Evolutionary conservation across 2,888 invertebrate species (phyloP), one percentile per base, ranked within the genome.

Genomic region (Cistogaster globosa): DNA sequence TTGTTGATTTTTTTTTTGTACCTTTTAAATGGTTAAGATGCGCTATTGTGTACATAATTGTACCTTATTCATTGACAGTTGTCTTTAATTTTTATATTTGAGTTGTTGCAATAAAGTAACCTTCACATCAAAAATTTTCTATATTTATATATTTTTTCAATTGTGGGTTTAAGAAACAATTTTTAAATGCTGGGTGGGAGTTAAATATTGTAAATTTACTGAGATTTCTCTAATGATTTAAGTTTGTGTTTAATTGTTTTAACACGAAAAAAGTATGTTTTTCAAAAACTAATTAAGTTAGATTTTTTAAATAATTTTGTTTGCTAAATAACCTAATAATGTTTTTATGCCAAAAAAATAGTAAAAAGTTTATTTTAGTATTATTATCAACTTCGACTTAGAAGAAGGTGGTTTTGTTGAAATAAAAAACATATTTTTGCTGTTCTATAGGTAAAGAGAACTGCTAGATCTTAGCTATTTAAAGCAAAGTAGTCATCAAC

Each of bases 111-210:
- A 67, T 58, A 22, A 77, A 55, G 18, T 53, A 63, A 69, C 84
- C 81, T 84, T 84, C 72, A 69, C 81, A 62, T 81, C 81, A 81
- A 71, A 77, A 11, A 81, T 63, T 81, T 81, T 74, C 22, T 78
- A 58, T 74, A 58, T 6, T 5, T 32, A n/a, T n/a, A n/a, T n/a
- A n/a, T 7, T 36, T 60, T 75, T 62, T 55, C 68, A 76, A 62
- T 77, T 76, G 75, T 38, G 60, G n/a, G 53, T 69, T 79, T 55
- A 32, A 32, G 38, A 32, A 76, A 76, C 6, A 16, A 62, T 45
- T 45, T 7, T 58, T 58, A 22, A 36, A 38, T 55, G 16, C 45
- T 62, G 26, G 36, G 51, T 79, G 63, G 57, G 63, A 57, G 62
- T 36, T 55, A 36, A 20, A 8, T 8, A 45, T n/a, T 51, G n/a